Conservation (phyloP, 2,797 vertebrate genomes). For the Benthosema pterotum region DNA sequence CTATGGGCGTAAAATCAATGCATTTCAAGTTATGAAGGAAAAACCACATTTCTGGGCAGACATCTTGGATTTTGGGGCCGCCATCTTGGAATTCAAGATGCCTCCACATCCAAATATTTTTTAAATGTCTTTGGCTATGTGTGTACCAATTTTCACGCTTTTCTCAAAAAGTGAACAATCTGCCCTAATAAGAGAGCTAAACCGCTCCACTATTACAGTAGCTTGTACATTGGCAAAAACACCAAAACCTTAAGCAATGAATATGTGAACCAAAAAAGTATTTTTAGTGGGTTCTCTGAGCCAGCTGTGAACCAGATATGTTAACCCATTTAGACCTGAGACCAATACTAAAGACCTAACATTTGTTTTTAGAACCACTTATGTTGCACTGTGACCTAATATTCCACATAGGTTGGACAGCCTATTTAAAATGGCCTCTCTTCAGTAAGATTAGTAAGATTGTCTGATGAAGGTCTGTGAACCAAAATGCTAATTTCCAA, state of each 20-base stretch:
- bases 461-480: neutral
- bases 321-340: neutral
- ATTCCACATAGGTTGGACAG: neutral
- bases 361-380: neutral
- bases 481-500: neutral
- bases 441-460: neutral
- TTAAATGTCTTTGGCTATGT: too few relatives aligned
- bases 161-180: too few relatives aligned
- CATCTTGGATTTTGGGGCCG: too few relatives aligned
- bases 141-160: too few relatives aligned
- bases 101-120: too few relatives aligned
- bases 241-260: neutral
- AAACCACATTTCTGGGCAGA: too few relatives aligned
- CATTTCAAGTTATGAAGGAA: too few relatives aligned
- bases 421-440: neutral
- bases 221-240: neutral
- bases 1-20: too few relatives aligned
- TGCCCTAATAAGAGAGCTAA: too few relatives aligned
- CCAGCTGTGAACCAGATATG: neutral
- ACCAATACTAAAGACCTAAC: neutral
- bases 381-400: neutral
- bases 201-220: too few relatives aligned
- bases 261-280: neutral
- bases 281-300: neutral
- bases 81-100: too few relatives aligned